Percentiles rank a stretch among this genome's conserved stretches.
Conservation (phyloP, 1,140 invertebrate genomes). For the Brachionus angularis region DNA sequence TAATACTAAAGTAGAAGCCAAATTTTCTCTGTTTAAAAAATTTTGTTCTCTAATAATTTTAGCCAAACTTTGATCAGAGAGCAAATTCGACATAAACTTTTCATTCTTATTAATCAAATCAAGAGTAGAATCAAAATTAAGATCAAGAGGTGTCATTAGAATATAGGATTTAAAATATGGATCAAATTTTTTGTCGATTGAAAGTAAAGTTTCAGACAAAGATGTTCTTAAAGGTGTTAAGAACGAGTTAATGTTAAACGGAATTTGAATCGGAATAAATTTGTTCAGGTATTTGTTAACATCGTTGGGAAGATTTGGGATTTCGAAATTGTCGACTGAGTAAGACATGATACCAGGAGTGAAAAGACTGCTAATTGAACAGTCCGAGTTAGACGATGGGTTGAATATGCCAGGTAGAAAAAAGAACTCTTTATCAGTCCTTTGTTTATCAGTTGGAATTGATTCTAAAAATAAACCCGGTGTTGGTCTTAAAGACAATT, state of each 20-base stretch:
- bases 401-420: slow-evolving; percentile 38
- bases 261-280: slow-evolving; percentile 29
- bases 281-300: slow-evolving; percentile 35
- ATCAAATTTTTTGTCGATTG: background rate
- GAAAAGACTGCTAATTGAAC: background rate
- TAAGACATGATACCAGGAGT: slow-evolving; percentile 4
- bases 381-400: background rate
- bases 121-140: slow-evolving; percentile 29
- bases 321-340: slow-evolving; percentile 8
- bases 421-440: background rate
- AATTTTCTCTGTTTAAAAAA: background rate
- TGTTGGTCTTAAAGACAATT: slow-evolving; percentile 26
- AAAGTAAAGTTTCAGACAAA: slow-evolving; percentile 3
- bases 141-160: slow-evolving; percentile 22
- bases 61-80: background rate
- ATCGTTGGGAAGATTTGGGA: background rate
- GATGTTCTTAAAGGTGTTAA: slow-evolving; percentile 9
- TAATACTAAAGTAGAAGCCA: slow-evolving; percentile 9
- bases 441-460: background rate
- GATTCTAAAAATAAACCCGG: slow-evolving; percentile 37
- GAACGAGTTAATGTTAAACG: slow-evolving; percentile 21
- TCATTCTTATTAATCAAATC: slow-evolving; percentile 44
- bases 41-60: slow-evolving; percentile 22
- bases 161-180: slow-evolving; percentile 6
- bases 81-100: slow-evolving; percentile 36